Evolutionary conservation across 2,797 vertebrate genomes (phyloP).

Genomic region (Triplophysa yarkandensis): DNA sequence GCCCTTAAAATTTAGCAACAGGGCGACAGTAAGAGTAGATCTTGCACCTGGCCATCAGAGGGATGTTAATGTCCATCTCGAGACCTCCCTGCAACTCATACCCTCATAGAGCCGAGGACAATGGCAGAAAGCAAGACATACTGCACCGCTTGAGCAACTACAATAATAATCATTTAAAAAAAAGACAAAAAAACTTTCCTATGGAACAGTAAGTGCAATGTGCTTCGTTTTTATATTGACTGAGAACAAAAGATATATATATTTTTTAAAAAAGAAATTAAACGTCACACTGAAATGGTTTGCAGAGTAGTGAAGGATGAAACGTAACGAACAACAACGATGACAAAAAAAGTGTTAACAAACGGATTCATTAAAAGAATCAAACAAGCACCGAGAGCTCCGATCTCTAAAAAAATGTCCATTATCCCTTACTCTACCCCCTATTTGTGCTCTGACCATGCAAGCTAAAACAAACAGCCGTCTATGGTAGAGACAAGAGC

Average conservation of each 20-base stretch:
- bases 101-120: constrained; percentile 75
- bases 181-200: constrained; percentile 85
- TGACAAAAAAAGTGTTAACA: constrained; percentile 58
- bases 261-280: constrained; percentile 87
- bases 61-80: constrained; percentile 54
- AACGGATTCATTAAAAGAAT: constrained; percentile 69
- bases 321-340: constrained; percentile 60
- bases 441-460: constrained; percentile 76
- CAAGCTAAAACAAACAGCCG: constrained; percentile 73
- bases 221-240: constrained; percentile 89
- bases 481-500: constrained; percentile 73
- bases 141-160: constrained; percentile 80
- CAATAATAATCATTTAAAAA: constrained; percentile 78
- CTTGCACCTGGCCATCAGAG: constrained; percentile 46
- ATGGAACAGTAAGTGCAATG: constrained; percentile 89
- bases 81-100: constrained; percentile 63
- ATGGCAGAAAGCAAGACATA: constrained; percentile 77
- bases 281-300: constrained; percentile 85
- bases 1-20: constrained; percentile 24
- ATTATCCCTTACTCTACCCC: constrained; percentile 77
- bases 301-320: constrained; percentile 79
- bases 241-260: constrained; percentile 87
- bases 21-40: not conserved
- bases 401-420: constrained; percentile 74
- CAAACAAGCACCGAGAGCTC: constrained; percentile 73